Evolutionary conservation across 1,140 invertebrate genomes (phyloP).

Genomic region (Drosophila santomea): DNA sequence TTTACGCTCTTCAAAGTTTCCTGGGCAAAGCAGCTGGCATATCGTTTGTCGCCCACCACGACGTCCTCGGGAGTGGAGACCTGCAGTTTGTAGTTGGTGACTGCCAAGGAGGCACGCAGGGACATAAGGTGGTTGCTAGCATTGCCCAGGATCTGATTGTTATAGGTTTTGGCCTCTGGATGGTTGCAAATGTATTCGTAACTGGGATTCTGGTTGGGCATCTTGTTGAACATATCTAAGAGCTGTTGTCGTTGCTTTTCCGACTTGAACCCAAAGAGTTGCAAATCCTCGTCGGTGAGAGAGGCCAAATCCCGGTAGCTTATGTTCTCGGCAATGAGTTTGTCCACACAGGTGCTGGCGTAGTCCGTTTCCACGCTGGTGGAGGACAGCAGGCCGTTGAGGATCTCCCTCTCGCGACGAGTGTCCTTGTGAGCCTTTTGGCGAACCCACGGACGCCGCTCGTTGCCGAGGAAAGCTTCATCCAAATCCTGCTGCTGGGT

Average conservation of each 20-base stretch:
- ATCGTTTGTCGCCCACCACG: conserved; percentile 76
- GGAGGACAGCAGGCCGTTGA: conserved; percentile 28
- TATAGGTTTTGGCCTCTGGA: conserved; percentile 51
- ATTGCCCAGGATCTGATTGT: conserved; percentile 67
- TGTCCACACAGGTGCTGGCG: conserved; percentile 23
- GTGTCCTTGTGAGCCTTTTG: background rate
- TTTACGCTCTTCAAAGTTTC: conserved; percentile 70
- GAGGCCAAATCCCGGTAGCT: conserved; percentile 65
- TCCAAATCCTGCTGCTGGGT: conserved; percentile 54
- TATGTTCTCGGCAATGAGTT: conserved; percentile 60
- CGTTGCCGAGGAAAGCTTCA: conserved; percentile 43
- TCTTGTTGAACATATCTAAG: conserved; percentile 45
- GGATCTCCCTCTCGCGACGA: conserved; percentile 32
- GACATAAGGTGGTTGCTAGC: conserved; percentile 62
- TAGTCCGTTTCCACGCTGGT: conserved; percentile 1
- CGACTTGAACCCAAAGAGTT: conserved; percentile 60
- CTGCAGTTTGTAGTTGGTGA: conserved; percentile 75
- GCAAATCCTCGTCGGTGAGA: conserved; percentile 59
- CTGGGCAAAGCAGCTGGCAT: conserved; percentile 77
- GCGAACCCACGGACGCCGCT: conserved; percentile 34
- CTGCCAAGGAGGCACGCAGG: conserved; percentile 65
- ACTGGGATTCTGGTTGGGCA: conserved; percentile 75
- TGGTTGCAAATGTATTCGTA: conserved; percentile 58
- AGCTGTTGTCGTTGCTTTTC: conserved; percentile 47
- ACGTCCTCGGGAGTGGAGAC: conserved; percentile 75